Percentiles rank a stretch among this genome's conserved stretches.
phyloP scores from a whole-genome alignment of 2,888 invertebrate species.

The Eretmocerus hayati region DNA sequence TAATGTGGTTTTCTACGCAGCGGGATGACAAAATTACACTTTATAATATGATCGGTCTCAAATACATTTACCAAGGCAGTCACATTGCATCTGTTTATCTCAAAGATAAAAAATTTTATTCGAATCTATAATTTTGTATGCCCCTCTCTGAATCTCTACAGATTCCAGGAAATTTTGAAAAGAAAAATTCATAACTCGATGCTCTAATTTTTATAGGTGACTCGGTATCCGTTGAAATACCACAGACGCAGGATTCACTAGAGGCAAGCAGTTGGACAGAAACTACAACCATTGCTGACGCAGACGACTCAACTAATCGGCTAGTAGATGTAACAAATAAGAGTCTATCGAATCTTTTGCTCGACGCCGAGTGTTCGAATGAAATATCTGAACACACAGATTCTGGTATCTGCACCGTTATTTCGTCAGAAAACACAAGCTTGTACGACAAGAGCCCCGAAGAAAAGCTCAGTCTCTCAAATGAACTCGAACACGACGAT shows the following conservation, averaged over 20 bases:
- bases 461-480: conserved; percentile 39
- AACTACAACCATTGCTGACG: conserved; percentile 37
- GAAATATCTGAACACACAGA: conserved; percentile 59
- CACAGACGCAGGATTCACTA: conserved; percentile 50
- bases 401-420: conserved; percentile 62
- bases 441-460: conserved; percentile 48
- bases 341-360: conserved; percentile 44
- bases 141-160: too few species aligned
- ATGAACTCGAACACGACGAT: conserved; percentile 30
- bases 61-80: too few species aligned
- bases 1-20: too few species aligned
- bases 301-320: conserved; percentile 41
- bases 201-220: conserved; percentile 12
- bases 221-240: conserved; percentile 49
- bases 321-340: conserved; percentile 45
- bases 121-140: too few species aligned
- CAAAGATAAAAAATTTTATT: too few species aligned
- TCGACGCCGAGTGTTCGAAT: conserved; percentile 51
- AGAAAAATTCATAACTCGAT: too few species aligned
- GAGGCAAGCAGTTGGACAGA: conserved; percentile 29
- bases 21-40: too few species aligned
- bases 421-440: conserved; percentile 59
- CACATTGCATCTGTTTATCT: too few species aligned
- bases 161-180: too few species aligned
- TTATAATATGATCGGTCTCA: too few species aligned